Base-by-base conservation (phyloP, 2,797 vertebrate genomes). In the Pyrocephalus nanus region DNA sequence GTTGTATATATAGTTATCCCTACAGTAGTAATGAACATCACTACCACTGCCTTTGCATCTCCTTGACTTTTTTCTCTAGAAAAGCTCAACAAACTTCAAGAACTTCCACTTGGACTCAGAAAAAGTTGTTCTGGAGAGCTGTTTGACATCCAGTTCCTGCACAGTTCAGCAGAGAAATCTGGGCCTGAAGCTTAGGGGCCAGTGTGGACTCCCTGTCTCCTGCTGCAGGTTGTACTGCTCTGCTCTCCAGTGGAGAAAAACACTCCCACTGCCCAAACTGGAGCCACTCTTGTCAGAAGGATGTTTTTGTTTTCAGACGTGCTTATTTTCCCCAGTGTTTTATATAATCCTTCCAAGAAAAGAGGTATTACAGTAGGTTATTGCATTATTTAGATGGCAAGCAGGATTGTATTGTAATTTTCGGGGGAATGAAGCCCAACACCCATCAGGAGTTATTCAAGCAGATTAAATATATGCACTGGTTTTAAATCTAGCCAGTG, bases 381-480 rank as follows among this genome's bases (percentile, higher is more conserved):
- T 66, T 91, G 78, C 50, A 89, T 92, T 96, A 87, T 95, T 94
- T 85, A 94, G 66, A 55, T 75, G n/a, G 36, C 26, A 65, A 57
- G 74, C 61, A 83, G 90, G 72, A 66, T 38, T 77, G 30, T 85
- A 84, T 81, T 86, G 34, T 78, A 54, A 96, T 94, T 96, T 96
- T 79, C 76, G 60, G 65, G 30, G 79, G 74, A 64, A 90, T 86
- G 60, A 79, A 96, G 76, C 70, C 86, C 54, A 80, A 58, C 47
- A 78, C 30, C 45, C 51, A 32, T 75, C 69, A 92, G 60, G 50
- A 93, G 34, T 79, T 77, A 90, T 64, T 83, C 74, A 86, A 69
- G 47, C n/a, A 75, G 83, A 86, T 86, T 81, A 94, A 88, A 87
- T 76, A 72, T 76, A 93, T 81, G 80, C 50, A 83, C 60, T 87